Conservation (phyloP, 2,113 vertebrate genomes). For the Chlorocebus sabaeus region DNA sequence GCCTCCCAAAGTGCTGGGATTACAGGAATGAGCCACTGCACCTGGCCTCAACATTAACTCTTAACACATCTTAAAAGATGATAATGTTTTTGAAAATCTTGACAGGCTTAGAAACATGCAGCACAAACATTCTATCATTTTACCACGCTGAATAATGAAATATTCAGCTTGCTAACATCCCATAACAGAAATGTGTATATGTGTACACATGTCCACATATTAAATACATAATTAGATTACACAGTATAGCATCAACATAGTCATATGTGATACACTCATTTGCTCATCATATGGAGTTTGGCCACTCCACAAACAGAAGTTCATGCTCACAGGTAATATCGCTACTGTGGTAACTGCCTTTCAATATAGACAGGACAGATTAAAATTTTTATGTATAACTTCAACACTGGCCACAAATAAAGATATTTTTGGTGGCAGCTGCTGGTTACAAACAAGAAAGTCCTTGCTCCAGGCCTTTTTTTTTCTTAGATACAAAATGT, state of each 20-base stretch:
- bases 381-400: slow-evolving; percentile 47
- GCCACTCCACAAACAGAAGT: not conserved
- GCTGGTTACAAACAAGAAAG: slow-evolving; percentile 43
- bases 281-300: no score
- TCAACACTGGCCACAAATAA: slow-evolving; percentile 38
- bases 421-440: slow-evolving; percentile 62
- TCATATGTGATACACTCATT: accelerated
- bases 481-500: slow-evolving; percentile 56
- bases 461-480: slow-evolving; percentile 54
- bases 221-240: not conserved
- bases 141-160: not conserved
- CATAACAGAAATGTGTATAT: not conserved
- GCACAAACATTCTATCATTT: slow-evolving; percentile 2
- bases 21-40: no score
- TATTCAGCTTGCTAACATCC: not conserved
- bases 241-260: not conserved
- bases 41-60: slow-evolving; percentile 3
- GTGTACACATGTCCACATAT: not conserved
- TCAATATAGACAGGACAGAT: not conserved
- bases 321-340: not conserved
- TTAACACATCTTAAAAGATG: not conserved
- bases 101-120: not conserved
- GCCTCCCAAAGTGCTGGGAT: no score
- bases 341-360: not conserved
- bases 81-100: not conserved